Evolutionary conservation across 1,140 invertebrate species (phyloP).

Genomic region (Idris sp.): DNA sequence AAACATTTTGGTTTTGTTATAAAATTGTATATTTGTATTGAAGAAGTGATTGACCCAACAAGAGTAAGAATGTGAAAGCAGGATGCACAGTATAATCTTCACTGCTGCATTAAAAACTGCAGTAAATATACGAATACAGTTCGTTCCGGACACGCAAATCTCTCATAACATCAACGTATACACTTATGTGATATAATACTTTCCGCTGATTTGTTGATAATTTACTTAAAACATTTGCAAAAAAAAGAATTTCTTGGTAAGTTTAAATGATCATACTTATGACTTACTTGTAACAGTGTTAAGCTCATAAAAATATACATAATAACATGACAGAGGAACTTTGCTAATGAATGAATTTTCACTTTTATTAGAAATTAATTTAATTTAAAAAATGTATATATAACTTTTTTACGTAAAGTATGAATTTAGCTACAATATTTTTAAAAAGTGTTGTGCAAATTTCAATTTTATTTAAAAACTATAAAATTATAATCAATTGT

Average conservation of each 20-base stretch:
- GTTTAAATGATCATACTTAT: too few species aligned
- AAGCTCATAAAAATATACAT: too few species aligned
- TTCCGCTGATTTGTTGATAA: conserved; percentile 56
- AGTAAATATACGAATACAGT: conserved; percentile 54
- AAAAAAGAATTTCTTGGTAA: conserved; percentile 29
- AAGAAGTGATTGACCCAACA: conserved; percentile 51
- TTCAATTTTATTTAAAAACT: too few species aligned
- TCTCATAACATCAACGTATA: conserved; percentile 43
- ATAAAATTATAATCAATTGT: too few species aligned
- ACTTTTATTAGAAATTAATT: too few species aligned
- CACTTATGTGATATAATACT: conserved; percentile 60
- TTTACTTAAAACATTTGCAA: conserved; percentile 39
- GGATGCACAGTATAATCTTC: conserved; percentile 60
- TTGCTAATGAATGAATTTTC: too few species aligned
- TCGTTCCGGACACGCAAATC: conserved; percentile 55
- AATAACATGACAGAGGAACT: too few species aligned
- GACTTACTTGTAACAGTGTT: too few species aligned
- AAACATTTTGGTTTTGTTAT: conserved; percentile 27
- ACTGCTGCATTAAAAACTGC: conserved; percentile 47
- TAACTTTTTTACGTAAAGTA: too few species aligned
- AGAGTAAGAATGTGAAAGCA: conserved; percentile 55
- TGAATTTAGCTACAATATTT: too few species aligned
- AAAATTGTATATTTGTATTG: conserved; percentile 41
- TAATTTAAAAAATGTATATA: too few species aligned
- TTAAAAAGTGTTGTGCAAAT: too few species aligned